These are phyloP conservation scores for Macroglossus sobrinus DNA, from an alignment of 2,113 vertebrate genomes.

Conservation along the genomic window DNA sequence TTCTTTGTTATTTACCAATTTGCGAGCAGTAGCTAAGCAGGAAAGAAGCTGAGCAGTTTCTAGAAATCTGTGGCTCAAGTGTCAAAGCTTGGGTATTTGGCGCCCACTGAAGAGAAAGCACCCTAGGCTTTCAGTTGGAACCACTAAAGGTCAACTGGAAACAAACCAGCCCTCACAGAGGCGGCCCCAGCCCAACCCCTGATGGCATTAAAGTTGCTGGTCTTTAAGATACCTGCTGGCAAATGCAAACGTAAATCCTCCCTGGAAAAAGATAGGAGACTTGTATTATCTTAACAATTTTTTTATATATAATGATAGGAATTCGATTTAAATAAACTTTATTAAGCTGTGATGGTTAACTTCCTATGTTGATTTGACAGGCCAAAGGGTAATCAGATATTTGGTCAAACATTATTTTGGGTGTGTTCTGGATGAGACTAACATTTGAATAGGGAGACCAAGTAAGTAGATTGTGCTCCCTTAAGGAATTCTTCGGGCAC, in stretches of 20 bases:
- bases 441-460: background rate
- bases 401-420: background rate
- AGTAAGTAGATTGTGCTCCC: background rate
- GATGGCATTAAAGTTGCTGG: background rate
- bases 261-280: background rate
- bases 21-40: background rate
- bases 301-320: background rate
- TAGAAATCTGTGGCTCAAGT: background rate
- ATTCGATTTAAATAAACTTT: background rate
- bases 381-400: background rate
- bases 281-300: background rate
- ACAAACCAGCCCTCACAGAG: background rate
- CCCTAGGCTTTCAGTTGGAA: background rate
- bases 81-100: background rate
- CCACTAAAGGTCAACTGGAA: background rate
- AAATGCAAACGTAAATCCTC: background rate
- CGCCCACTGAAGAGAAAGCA: background rate
- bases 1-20: background rate
- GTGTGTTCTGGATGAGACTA: background rate
- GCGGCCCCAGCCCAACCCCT: background rate
- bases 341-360: background rate
- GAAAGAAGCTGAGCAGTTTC: background rate
- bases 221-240: background rate
- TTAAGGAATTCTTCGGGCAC: background rate
- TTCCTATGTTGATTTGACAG: background rate